Evolutionary conservation across 2,113 vertebrate species (phyloP), one percentile per base, ranked within the genome.

Genomic region (Thinocorus orbignyianus): DNA sequence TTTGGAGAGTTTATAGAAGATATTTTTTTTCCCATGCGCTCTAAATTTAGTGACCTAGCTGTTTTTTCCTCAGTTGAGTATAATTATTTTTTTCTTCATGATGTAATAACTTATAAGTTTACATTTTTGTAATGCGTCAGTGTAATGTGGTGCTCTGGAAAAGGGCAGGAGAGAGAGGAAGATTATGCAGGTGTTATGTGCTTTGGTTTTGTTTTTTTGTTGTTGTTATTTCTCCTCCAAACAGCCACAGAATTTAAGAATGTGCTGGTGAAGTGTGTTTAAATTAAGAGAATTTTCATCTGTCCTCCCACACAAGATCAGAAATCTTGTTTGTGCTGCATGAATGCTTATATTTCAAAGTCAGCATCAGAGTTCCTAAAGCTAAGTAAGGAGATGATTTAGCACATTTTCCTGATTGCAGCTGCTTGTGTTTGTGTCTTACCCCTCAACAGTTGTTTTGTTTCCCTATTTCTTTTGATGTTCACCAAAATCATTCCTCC

Each of bases 301-400:
- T 83, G 18, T 73, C 72, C 46, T 93, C 80, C 86, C 51, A 83
- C 26, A 0, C 12, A 6, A 73, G 46, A 19, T 85, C 79, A 64
- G 39, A 84, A 89, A 24, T 22, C 35, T 80, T 87, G 49, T 10
- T 85, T 93, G 83, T 90, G 68, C 39, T 77, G 37, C 39, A 24
- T 31, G 55, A 60, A 49, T 51, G 23, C 51, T 51, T 71, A 2
- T 72, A 25, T 86, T 93, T 95, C 80, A 81, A 92, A 95, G 82
- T 62, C 64, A 64, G 49, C 46, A 44, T 66, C 64, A 33, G 48
- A 42, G 1, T 91, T 90, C 80, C 44, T 86, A 20, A 51, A 72
- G 72, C 86, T 58, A 39, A 79, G 28, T 42, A 41, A 65, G 66
- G 64, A 90, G 88, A 92, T 96, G 91, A 93, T 94, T 86, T 90